Conservation (phyloP, 2,888 invertebrate genomes). For the Dolichopus griseipennis region DNA sequence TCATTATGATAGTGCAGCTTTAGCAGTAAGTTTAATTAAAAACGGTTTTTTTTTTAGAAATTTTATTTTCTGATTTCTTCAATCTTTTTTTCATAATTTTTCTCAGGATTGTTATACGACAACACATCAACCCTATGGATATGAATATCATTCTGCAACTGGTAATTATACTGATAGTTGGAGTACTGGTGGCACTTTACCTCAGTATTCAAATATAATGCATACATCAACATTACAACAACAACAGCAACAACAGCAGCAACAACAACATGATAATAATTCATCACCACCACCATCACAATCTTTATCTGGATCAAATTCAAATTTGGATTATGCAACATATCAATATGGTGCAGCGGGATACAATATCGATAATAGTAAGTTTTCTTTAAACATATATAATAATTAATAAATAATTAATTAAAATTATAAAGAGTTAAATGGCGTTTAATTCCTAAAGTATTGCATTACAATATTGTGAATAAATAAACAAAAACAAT, state of each 20-base stretch:
- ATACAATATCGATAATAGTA: constrained; percentile 39
- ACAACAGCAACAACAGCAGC: constrained; percentile 10
- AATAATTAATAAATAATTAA: no score
- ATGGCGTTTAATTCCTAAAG: no score
- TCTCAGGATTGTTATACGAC: constrained; percentile 33
- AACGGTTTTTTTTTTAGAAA: constrained; percentile 3
- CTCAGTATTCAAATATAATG: constrained; percentile 40
- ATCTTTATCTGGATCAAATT: constrained; percentile 19
- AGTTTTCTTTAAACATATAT: no score
- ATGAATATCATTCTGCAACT: constrained; percentile 33
- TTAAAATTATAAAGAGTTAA: no score
- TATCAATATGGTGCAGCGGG: constrained; percentile 34
- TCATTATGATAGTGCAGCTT: constrained; percentile 31
- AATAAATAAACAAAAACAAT: no score
- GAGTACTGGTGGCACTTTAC: constrained; percentile 33
- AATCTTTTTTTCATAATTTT: constrained; percentile 31
- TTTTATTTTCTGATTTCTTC: constrained; percentile 12
- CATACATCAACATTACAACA: constrained; percentile 8
- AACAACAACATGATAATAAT: constrained; percentile 22
- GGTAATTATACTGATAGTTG: constrained; percentile 33
- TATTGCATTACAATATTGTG: no score
- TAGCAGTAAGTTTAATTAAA: constrained; percentile 23
- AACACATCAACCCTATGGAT: constrained; percentile 34
- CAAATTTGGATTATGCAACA: constrained; percentile 35
- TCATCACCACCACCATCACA: constrained; percentile 27